Evolutionary conservation across 1,140 invertebrate species (phyloP).

Genomic region (Vanessa atalanta): DNA sequence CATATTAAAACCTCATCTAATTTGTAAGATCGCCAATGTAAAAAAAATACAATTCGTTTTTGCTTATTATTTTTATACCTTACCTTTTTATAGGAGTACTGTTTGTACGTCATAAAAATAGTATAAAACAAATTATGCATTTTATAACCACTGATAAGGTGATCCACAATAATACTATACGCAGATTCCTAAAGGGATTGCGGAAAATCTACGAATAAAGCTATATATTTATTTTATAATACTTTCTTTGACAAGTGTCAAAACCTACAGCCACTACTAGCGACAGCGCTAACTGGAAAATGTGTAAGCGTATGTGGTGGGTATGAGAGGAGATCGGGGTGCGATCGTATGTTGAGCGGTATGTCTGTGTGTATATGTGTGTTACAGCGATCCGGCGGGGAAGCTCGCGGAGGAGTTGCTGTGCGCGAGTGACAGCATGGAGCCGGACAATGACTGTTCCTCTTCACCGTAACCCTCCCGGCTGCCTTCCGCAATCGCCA

Average conservation of each 20-base stretch:
- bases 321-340: constrained; percentile 12
- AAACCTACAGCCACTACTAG: constrained; percentile 18
- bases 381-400: constrained; percentile 90
- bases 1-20: background rate
- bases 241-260: background rate
- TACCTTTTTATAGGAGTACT: background rate
- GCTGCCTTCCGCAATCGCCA: constrained; percentile 94
- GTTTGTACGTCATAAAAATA: background rate
- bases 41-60: background rate
- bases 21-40: background rate
- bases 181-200: background rate
- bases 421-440: constrained; percentile 95
- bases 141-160: background rate
- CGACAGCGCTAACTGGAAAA: constrained; percentile 24
- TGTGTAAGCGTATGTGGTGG: constrained; percentile 5
- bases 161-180: background rate
- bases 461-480: constrained; percentile 92
- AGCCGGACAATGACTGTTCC: constrained; percentile 94
- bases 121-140: background rate
- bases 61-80: background rate
- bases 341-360: constrained; percentile 1
- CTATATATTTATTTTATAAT: background rate
- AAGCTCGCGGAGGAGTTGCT: constrained; percentile 95
- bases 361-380: constrained; percentile 29
- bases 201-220: background rate